Base-by-base conservation (phyloP, 2,113 vertebrate species). In the Gobius niger region DNA sequence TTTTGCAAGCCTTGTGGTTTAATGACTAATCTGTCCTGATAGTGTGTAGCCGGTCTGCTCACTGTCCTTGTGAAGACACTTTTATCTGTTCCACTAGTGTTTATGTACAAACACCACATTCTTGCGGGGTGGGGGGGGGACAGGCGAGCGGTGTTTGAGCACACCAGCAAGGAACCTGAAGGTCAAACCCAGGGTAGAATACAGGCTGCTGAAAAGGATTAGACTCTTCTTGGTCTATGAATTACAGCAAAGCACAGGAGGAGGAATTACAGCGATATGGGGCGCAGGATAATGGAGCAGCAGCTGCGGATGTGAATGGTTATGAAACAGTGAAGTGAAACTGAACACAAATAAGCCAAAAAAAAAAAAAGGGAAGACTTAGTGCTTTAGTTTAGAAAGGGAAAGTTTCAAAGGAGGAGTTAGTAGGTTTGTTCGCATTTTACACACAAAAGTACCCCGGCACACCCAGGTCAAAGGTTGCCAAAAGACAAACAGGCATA, bases 91-190 rank as follows among this genome's bases (percentile, higher is more conserved):
- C 40, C 64, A 47, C 72, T 67, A 44, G 24, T 88, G 86, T 87
- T 88, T 90, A 73, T 68, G 78, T 82, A 60, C 83, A 90, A 86
- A 90, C 80, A 69, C 67, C 72, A 78, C 86, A 90, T 89, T 91
- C 85, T 84, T 79, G 66, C 13, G 50, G 44, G 49, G 73, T 34
- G 24, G 3, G n/a, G n/a, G n/a, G n/a, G 64, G 81, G 75, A 54
- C 14, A 41, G 63, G 63, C 41, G 12, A 41, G 62, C 50, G 68
- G 62, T 60, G 44, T 63, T 51, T n/a, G 64, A 74, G 77, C 74
- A 70, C 24, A 34, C 24, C 24, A 34, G 71, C 47, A 50, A 6
- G 11, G 14, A 14, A 14, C 14, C 57, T 60, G 63, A 82, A 80
- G 82, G 81, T 84, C 81, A 82, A 57, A 41, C 50, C 44, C 63